Percentiles rank a stretch among this genome's conserved stretches.
These are phyloP conservation scores for Zapus hudsonius DNA, from an alignment of 2,113 vertebrate species.

Conservation along the genomic window DNA sequence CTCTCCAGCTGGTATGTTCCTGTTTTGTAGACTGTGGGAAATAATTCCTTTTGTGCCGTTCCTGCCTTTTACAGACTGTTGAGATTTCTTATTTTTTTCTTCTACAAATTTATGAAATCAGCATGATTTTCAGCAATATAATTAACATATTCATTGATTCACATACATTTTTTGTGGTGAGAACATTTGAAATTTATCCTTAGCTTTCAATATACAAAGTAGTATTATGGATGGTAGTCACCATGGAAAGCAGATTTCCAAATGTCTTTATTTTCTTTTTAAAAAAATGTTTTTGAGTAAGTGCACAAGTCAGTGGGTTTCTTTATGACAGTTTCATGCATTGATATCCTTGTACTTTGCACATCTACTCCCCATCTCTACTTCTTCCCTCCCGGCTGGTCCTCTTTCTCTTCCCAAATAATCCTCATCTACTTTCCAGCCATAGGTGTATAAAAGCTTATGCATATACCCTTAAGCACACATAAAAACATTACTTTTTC, in stretches of 20 bases:
- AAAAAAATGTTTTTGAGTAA: not conserved
- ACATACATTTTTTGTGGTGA: not conserved
- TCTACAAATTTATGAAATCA: not conserved
- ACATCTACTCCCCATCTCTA: not conserved
- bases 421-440: not conserved
- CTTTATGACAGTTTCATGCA: not conserved
- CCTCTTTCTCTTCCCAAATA: not conserved
- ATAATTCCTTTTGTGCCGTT: not conserved
- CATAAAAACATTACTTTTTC: not conserved
- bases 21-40: not conserved
- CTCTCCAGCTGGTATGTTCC: too few species aligned
- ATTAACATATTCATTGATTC: not conserved
- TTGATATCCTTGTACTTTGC: not conserved
- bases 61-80: not conserved
- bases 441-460: not conserved
- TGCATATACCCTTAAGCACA: not conserved
- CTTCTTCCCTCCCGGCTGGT: too few species aligned
- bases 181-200: not conserved
- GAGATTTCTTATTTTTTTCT: not conserved
- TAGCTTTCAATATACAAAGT: not conserved
- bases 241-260: not conserved
- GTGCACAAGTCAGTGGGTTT: not conserved
- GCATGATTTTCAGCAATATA: not conserved
- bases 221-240: not conserved
- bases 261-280: not conserved